Evolutionary conservation across 2,113 vertebrate genomes (phyloP).

Genomic region (Strix uralensis): DNA sequence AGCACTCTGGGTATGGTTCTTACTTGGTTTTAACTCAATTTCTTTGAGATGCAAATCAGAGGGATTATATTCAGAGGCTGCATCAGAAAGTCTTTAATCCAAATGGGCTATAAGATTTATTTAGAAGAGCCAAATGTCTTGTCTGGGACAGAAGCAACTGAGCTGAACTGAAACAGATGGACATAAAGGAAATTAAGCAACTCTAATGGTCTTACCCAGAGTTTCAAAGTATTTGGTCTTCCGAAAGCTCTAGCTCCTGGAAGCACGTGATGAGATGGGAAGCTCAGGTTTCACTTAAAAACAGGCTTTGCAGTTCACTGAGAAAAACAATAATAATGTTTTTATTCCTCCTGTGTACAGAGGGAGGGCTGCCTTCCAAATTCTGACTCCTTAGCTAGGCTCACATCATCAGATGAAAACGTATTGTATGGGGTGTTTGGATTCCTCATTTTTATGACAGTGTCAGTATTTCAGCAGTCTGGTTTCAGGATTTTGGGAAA

Average conservation of each 20-base stretch:
- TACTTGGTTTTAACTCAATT: slow-evolving; percentile 45
- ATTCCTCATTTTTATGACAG: neutral
- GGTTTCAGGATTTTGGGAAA: neutral
- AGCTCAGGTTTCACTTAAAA: slow-evolving; percentile 57
- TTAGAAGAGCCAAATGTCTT: slow-evolving; percentile 62
- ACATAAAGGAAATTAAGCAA: slow-evolving; percentile 65
- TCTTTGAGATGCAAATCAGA: slow-evolving; percentile 66
- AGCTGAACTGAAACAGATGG: slow-evolving; percentile 64
- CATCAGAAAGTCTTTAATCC: slow-evolving; percentile 63
- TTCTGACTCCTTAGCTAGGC: neutral
- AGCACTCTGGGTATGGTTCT: neutral
- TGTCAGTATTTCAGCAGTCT: neutral
- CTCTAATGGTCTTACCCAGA: slow-evolving; percentile 58
- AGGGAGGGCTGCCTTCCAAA: neutral
- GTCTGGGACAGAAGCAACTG: slow-evolving; percentile 58
- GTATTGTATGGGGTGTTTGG: neutral
- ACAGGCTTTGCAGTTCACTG: slow-evolving; percentile 50
- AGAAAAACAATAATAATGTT: slow-evolving; percentile 41
- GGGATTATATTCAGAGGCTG: slow-evolving; percentile 45
- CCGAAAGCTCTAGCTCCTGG: slow-evolving; percentile 28
- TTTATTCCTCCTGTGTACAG: neutral
- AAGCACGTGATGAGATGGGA: slow-evolving; percentile 1
- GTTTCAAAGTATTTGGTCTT: slow-evolving; percentile 49
- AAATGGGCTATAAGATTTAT: slow-evolving; percentile 60
- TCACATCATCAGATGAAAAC: neutral